phyloP scores from a whole-genome alignment of 2,113 vertebrate species.

The Cottus gobio region DNA sequence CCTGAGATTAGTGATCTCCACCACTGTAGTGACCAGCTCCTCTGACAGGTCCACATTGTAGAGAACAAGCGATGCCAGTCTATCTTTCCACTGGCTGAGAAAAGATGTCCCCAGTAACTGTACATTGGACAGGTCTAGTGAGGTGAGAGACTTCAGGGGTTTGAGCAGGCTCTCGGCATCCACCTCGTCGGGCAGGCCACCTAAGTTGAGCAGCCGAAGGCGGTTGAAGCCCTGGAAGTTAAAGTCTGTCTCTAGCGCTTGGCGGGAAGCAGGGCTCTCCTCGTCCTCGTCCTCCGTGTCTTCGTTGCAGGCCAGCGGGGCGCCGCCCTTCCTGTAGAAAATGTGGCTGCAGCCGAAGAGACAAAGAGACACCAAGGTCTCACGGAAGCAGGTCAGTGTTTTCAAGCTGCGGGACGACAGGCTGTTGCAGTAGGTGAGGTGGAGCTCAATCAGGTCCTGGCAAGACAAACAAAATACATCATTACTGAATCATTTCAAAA shows the following conservation, averaged over 20 bases:
- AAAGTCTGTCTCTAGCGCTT: conserved; percentile 91
- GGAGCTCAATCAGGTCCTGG: conserved; percentile 96
- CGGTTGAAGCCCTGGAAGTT: conserved; percentile 94
- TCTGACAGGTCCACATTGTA: conserved; percentile 97
- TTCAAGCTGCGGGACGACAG: conserved; percentile 93
- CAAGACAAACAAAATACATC: neutral
- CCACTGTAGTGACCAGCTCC: conserved; percentile 89
- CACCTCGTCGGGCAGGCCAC: conserved; percentile 88
- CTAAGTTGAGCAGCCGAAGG: conserved; percentile 93
- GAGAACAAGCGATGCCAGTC: conserved; percentile 93
- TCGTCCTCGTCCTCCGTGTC: conserved; percentile 92
- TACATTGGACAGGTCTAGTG: conserved; percentile 92
- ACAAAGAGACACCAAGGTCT: conserved; percentile 92
- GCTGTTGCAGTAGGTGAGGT: conserved; percentile 94
- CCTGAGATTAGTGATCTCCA: conserved; percentile 93
- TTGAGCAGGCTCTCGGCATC: conserved; percentile 89
- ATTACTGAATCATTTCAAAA: neutral
- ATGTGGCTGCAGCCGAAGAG: conserved; percentile 94
- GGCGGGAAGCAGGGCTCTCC: conserved; percentile 86
- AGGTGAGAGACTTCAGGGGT: conserved; percentile 88
- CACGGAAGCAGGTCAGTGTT: conserved; percentile 89
- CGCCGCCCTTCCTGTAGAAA: conserved; percentile 89
- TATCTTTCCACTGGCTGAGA: conserved; percentile 94
- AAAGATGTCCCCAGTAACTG: conserved; percentile 89
- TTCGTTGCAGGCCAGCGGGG: conserved; percentile 88